Evolutionary conservation across 2,888 invertebrate species (phyloP).

Genomic region (Liodrosophila aerea): DNA sequence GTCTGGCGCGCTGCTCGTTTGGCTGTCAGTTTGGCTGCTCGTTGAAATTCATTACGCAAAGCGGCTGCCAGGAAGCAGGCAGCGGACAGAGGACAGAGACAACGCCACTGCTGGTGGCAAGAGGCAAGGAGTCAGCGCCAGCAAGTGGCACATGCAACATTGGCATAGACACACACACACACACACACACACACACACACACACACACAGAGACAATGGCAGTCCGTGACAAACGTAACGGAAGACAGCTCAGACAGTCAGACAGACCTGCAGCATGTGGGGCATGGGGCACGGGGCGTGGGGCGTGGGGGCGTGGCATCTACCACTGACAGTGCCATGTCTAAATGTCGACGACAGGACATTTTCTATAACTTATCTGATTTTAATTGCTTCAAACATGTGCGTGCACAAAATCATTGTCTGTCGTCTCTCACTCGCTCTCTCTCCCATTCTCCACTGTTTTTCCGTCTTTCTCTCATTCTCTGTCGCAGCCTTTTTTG

Average conservation of each 20-base stretch:
- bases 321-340: slow-evolving; percentile 57
- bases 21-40: slow-evolving; percentile 56
- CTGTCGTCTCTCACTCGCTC: slow-evolving; percentile 8
- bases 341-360: slow-evolving; percentile 76
- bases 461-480: slow-evolving; percentile 5
- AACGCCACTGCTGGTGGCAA: slow-evolving; percentile 32
- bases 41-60: slow-evolving; percentile 76
- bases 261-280: slow-evolving; percentile 8
- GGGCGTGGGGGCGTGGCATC: slow-evolving; percentile 6
- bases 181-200: no score
- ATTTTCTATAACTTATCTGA: slow-evolving; percentile 79
- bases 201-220: slow-evolving; percentile 38
- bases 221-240: slow-evolving; percentile 72
- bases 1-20: slow-evolving; percentile 55
- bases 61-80: slow-evolving; percentile 34
- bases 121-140: slow-evolving; percentile 9
- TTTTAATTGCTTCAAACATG: slow-evolving; percentile 79
- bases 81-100: slow-evolving; percentile 11
- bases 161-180: no score
- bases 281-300: no score
- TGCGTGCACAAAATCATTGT: slow-evolving; percentile 57
- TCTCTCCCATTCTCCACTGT: slow-evolving; percentile 14
- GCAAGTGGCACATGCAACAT: slow-evolving; percentile 1
- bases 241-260: slow-evolving; percentile 56
- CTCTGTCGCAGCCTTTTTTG: slow-evolving; percentile 40